Percentiles rank a stretch among this genome's conserved stretches.
Evolutionary conservation across 2,888 invertebrate genomes (phyloP).

Genomic region (Mimumesa dahlbomi): DNA sequence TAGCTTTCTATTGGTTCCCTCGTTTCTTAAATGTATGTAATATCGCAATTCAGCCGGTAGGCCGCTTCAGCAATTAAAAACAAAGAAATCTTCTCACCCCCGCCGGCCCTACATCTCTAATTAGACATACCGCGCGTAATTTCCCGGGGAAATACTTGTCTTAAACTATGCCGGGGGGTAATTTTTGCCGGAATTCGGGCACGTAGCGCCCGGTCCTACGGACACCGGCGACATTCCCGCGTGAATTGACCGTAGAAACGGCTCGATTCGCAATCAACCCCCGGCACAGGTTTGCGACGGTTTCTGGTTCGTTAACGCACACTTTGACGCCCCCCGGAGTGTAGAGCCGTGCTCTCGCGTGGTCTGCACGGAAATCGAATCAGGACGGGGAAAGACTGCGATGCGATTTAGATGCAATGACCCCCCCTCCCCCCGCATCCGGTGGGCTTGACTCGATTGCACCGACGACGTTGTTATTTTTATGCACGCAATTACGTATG

Average conservation of each 20-base stretch:
- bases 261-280: background rate
- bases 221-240: no score
- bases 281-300: background rate
- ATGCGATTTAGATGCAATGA: conserved; percentile 5
- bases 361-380: background rate
- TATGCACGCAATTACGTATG: conserved; percentile 1
- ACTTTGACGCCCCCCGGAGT: no score
- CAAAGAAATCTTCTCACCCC: no score
- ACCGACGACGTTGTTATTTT: conserved; percentile 1
- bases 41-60: no score
- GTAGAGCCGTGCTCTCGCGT: background rate
- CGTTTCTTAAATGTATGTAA: no score
- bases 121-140: no score
- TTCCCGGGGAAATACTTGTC: no score
- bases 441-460: background rate
- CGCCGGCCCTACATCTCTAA: no score
- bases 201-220: conserved; percentile 18
- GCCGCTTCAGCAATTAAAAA: no score
- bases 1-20: no score
- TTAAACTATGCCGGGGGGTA: no score
- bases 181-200: conserved; percentile 32
- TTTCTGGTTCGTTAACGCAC: background rate
- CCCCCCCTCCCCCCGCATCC: conserved; percentile 4
- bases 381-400: background rate
- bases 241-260: background rate